Evolutionary conservation across 2,113 vertebrate species (phyloP), one percentile per base, ranked within the genome.

Genomic region (Aleadryas rufinucha): DNA sequence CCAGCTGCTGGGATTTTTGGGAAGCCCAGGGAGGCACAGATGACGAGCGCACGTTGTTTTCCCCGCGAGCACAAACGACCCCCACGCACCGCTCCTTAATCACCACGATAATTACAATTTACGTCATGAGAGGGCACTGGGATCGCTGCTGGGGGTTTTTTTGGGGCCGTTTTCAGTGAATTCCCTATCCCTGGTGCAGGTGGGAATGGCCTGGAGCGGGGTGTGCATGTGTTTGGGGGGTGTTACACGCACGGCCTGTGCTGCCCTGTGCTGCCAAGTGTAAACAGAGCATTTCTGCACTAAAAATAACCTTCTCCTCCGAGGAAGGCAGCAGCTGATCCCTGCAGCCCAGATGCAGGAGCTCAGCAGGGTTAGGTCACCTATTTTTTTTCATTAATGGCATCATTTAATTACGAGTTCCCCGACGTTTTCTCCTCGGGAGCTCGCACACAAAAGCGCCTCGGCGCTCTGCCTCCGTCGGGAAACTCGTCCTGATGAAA

Each of bases 201-300:
- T 0, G 4, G 83, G 16, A 45, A 60, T 13, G 13, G 31, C 5
- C 52, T 57, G 23, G n/a, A n/a, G 35, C 65, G 9, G 61, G 0
- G 23, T 3, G 37, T 8, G 47, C 8, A 0, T 8, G 56, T 9
- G 63, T 18, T 12, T 1, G 12, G 30, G 19, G 50, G 13, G 45
- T 5, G 44, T n/a, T 20, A 44, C 26, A 9, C 50, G 27, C n/a
- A 1, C 28, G 4, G 60, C 6, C 35, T 7, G 6, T 0, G 20
- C 84, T 27, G 13, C 57, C 76, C 80, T 57, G 75, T 9, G 91
- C 93, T 56, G 64, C 7, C 50, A 11, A 45, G 69, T 72, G 90
- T 54, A 79, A 93, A 54, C 56, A 90, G 84, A 61, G 52, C 69
- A 54, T 84, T 57, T 57, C 78, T 61, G 85, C 27, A 42, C 96